Evolutionary conservation across 64 coral and sea anemone species (phyloP), one percentile per base, ranked within the genome.

Genomic region (Stichodactyla mertensii): DNA sequence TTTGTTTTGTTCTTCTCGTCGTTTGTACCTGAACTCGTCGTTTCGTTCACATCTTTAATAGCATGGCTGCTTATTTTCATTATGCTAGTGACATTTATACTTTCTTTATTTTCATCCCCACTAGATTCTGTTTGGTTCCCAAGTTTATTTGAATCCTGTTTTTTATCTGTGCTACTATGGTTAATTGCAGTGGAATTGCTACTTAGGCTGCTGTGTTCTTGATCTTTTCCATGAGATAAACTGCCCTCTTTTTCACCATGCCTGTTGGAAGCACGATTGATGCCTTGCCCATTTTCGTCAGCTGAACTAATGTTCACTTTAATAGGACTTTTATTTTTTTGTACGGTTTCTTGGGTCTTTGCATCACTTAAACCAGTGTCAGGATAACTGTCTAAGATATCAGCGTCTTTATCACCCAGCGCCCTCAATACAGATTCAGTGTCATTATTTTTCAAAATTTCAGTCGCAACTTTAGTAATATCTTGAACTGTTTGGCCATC

Each of bases 401-500:
- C 78, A 54, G 78, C 54, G 51, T 52, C 26, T 20, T 54, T 81
- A 15, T 53, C 53, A 81, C 36, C 54, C 54, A 81, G n/a, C 6
- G 78, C 78, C 54, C 54, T 81, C 53, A 81, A 20, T 19, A 81
- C 51, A 23, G 52, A 45, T 7, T 81, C 78, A 55, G 51, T 55
- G 19, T 81, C 78, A 16, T 81, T 81, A 8, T 53, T 16, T 81
- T 81, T 81, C 18, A 81, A 81, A 6, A 81, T 81, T 52, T 81
- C 78, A 18, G 51, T 22, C 18, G 78, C 78, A 9, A 81, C 78
- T 81, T 81, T 81, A 16, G 53, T 8, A 55, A 81, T 52, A 18
- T 81, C 78, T 5, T 7, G 15, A 19, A 54, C 78, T 53, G 53
- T 10, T 74, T 31, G 24, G 10, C 13, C 69, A 31, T 20, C n/a